phyloP scores from a whole-genome alignment of 2,113 vertebrate genomes.

The Dicrurus megarhynchus region DNA sequence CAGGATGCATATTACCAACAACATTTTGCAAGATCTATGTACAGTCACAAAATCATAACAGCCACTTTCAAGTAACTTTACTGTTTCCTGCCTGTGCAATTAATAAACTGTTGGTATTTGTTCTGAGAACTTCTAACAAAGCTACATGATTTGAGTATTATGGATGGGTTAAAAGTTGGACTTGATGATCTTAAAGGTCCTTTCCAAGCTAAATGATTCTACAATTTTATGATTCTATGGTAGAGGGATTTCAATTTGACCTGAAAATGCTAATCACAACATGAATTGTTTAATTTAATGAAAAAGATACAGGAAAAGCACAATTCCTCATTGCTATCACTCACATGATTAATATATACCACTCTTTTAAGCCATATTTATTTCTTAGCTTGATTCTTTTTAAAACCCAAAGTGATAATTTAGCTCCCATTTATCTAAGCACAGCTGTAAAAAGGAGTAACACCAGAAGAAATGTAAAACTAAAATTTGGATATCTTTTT shows the following conservation, averaged over 20 bases:
- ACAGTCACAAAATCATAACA: conserved; percentile 62
- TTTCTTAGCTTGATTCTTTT: background rate
- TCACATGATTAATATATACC: background rate
- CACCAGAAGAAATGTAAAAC: background rate
- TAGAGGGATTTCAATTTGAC: background rate
- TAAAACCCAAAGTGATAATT: background rate
- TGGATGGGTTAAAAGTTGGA: background rate
- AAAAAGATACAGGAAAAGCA: background rate
- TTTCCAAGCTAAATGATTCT: background rate
- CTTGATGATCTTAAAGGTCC: background rate
- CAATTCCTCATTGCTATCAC: background rate
- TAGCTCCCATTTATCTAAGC: background rate
- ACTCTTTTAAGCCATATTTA: background rate
- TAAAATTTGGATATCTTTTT: background rate
- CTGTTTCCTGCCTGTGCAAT: conserved; percentile 42
- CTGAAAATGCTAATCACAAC: background rate
- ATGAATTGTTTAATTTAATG: background rate
- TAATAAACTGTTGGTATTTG: background rate
- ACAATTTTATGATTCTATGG: background rate
- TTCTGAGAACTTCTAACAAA: conserved; percentile 24
- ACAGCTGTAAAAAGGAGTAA: background rate
- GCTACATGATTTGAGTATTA: background rate
- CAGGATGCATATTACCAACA: conserved; percentile 52
- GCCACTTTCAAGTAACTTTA: conserved; percentile 41
- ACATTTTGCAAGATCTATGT: conserved; percentile 61